Evolutionary conservation across 1,140 invertebrate species (phyloP).

Genomic region (Scylla paramamosain): DNA sequence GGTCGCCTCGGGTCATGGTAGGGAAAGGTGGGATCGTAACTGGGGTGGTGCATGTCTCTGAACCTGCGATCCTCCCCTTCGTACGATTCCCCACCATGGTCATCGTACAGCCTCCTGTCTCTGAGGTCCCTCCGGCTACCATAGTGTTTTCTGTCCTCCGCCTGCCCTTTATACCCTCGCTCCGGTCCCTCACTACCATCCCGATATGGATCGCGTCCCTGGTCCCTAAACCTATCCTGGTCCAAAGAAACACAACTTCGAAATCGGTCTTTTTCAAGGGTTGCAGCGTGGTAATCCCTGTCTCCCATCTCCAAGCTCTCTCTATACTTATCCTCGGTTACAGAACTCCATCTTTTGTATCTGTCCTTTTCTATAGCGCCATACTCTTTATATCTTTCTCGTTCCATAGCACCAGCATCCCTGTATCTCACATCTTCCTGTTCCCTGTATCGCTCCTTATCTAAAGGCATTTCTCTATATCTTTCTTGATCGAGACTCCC

Average conservation of each 20-base stretch:
- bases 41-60: constrained; percentile 46
- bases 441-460: constrained; percentile 50
- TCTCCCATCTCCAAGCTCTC: constrained; percentile 43
- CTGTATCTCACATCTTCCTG: constrained; percentile 34
- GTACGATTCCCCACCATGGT: constrained; percentile 40
- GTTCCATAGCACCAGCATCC: neutral
- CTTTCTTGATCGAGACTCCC: constrained; percentile 31
- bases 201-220: neutral
- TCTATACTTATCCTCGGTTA: constrained; percentile 10
- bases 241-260: constrained; percentile 27
- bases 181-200: constrained; percentile 33
- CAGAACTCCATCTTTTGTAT: constrained; percentile 16
- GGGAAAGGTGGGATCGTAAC: constrained; percentile 61
- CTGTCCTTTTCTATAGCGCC: constrained; percentile 46
- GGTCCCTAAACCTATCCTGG: constrained; percentile 36
- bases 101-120: constrained; percentile 59
- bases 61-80: constrained; percentile 46
- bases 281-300: neutral
- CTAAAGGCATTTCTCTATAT: constrained; percentile 28
- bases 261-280: neutral
- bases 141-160: constrained; percentile 52
- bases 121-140: constrained; percentile 52
- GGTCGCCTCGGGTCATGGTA: constrained; percentile 58
- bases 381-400: constrained; percentile 48
- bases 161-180: constrained; percentile 38